These are phyloP conservation scores for Rhea americana DNA, from an alignment of 2,113 vertebrate genomes.

Conservation along the genomic window DNA sequence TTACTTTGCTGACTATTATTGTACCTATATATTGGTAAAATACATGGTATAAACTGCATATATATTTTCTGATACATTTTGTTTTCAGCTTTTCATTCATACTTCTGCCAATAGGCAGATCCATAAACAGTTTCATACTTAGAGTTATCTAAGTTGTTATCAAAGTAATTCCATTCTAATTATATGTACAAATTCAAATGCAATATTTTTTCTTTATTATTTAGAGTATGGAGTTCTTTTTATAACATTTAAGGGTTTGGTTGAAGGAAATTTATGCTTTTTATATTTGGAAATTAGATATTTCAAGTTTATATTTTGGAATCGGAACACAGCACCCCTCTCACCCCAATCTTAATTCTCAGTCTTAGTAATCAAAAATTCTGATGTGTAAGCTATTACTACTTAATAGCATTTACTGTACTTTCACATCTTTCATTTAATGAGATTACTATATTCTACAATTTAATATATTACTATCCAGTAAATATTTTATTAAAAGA, in stretches of 20 bases:
- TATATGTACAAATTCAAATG: fast-evolving
- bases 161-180: neutral
- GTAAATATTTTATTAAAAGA: slow-evolving; percentile 62
- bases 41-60: neutral
- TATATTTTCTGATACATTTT: neutral
- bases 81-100: neutral
- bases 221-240: neutral
- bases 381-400: slow-evolving; percentile 27
- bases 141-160: neutral
- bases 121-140: neutral
- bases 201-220: neutral
- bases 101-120: neutral
- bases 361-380: neutral
- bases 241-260: fast-evolving
- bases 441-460: slow-evolving; percentile 50
- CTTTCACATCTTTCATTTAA: slow-evolving; percentile 56
- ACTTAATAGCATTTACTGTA: slow-evolving; percentile 25
- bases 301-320: neutral
- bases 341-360: neutral
- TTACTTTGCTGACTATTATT: neutral
- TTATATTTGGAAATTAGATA: neutral
- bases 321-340: neutral
- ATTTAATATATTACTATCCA: slow-evolving; percentile 51
- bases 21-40: neutral
- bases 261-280: neutral